Evolutionary conservation across 2,888 invertebrate species (phyloP), one percentile per base, ranked within the genome.

Genomic region (Drepanosiphum platanoidis): DNA sequence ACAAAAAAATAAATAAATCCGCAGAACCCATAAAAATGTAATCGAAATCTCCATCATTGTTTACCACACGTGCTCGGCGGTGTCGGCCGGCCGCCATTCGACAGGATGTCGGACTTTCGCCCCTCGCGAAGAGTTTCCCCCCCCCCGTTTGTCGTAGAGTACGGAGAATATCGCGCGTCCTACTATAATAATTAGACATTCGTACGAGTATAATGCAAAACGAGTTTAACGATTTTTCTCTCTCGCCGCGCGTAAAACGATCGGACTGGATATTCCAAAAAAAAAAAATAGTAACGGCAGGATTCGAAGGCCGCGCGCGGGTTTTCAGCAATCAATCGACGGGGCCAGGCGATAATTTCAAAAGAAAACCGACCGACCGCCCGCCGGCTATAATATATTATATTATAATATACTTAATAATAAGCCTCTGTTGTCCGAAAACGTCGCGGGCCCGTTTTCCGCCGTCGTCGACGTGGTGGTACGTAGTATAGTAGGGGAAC

Each of bases 341-440:
- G 22, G 11, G 77, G 61, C 30, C 27, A 61, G 77, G 77, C 18
- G 77, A 77, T 77, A 77, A 77, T 77, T 77, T 77, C 61, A 61
- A 77, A 77, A 77, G 36, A 61, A 61, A 27, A 61, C 58, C 3
- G 22, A n/a, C 61, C 27, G 1, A 27, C 27, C 61, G 18, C 52
- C 52, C 52, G 7, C 22, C 61, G 9, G 27, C 61, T n/a, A 2
- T 58, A n/a, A n/a, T n/a, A n/a, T n/a, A n/a, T n/a, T n/a, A n/a
- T n/a, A n/a, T n/a, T n/a, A n/a, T n/a, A n/a, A n/a, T n/a, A 22
- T 18, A 3, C 8, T 18, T 18, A 46, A 42, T 46, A 58, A 61
- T 61, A 61, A 61, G 61, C 61, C 27, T 27, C n/a, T 11, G 30
- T 18, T 13, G 18, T 22, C 52, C 0, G 52, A 3, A 9, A 46